These are phyloP conservation scores for Artemia sinica DNA, from an alignment of 2,888 invertebrate genomes.

Conservation along the genomic window DNA sequence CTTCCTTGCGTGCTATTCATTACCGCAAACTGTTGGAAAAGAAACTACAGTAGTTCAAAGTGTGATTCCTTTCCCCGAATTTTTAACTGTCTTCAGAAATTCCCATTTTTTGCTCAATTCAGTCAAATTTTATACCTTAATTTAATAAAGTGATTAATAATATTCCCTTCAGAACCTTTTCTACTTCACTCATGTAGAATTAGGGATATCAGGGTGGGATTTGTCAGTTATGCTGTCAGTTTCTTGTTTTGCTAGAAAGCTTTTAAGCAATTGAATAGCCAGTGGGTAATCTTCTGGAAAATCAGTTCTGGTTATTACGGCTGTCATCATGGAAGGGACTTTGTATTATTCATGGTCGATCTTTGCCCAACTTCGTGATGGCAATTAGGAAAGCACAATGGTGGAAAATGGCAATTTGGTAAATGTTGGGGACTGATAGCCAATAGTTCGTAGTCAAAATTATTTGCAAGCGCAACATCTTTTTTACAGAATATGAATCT, in stretches of 20 bases:
- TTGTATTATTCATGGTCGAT: constrained; percentile 14
- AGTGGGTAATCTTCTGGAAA: constrained; percentile 14
- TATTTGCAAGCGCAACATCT: too few species aligned
- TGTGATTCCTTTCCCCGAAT: too few species aligned
- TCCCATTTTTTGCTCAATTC: too few species aligned
- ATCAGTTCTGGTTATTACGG: constrained; percentile 13
- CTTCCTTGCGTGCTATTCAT: too few species aligned
- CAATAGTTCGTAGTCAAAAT: background rate
- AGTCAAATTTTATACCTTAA: too few species aligned
- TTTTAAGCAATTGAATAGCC: constrained; percentile 14
- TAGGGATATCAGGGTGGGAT: constrained; percentile 6
- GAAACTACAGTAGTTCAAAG: too few species aligned
- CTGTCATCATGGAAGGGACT: constrained; percentile 10
- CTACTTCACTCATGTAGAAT: background rate
- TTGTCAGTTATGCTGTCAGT: constrained; percentile 13
- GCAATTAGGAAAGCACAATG: too few species aligned
- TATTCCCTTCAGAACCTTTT: background rate
- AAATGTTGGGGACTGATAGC: background rate
- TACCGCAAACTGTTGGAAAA: too few species aligned
- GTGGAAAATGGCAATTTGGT: constrained; percentile 1
- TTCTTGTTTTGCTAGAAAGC: constrained; percentile 11
- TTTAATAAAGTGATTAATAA: too few species aligned
- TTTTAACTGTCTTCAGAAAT: too few species aligned
- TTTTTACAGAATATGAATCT: too few species aligned
- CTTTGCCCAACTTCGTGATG: background rate